Evolutionary conservation across 2,797 vertebrate species (phyloP).

Genomic region (Siniperca undulata): DNA sequence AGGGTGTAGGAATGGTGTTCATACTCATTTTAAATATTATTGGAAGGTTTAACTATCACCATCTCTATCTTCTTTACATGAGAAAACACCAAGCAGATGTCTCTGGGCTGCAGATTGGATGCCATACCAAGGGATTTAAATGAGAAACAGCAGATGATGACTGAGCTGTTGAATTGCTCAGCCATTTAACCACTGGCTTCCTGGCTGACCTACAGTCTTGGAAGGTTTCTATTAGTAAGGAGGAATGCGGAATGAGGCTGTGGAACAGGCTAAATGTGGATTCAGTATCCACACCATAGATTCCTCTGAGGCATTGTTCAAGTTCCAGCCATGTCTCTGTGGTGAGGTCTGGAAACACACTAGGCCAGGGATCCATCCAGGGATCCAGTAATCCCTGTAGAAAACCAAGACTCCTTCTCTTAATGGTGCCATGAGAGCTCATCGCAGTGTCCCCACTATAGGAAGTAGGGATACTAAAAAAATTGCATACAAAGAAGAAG

Average conservation of each 20-base stretch:
- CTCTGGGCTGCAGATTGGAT: background rate
- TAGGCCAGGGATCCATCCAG: conserved; percentile 40
- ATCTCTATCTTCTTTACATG: background rate
- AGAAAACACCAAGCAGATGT: conserved; percentile 28
- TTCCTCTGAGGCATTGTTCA: conserved; percentile 71
- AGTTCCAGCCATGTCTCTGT: conserved; percentile 71
- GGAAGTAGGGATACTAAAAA: background rate
- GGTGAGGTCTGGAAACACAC: conserved; percentile 53
- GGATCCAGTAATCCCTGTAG: conserved; percentile 9
- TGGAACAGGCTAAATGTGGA: conserved; percentile 73
- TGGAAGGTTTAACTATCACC: conserved; percentile 18
- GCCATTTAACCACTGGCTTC: conserved; percentile 38
- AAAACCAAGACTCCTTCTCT: conserved; percentile 40
- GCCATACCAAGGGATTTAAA: conserved; percentile 11
- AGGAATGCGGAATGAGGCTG: conserved; percentile 69
- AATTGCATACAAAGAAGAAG: background rate
- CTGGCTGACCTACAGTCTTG: conserved; percentile 48
- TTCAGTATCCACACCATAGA: conserved; percentile 70
- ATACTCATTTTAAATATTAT: conserved; percentile 5
- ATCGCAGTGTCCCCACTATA: background rate
- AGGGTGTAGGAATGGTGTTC: background rate
- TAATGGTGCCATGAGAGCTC: background rate
- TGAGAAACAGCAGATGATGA: conserved; percentile 33
- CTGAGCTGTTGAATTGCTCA: conserved; percentile 22
- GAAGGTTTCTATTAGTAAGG: conserved; percentile 59